A percentile compares a stretch with the other conserved stretches of the same genome.
phyloP scores from a whole-genome alignment of 2,113 vertebrate genomes.

The Mesembrinibis cayennensis region DNA sequence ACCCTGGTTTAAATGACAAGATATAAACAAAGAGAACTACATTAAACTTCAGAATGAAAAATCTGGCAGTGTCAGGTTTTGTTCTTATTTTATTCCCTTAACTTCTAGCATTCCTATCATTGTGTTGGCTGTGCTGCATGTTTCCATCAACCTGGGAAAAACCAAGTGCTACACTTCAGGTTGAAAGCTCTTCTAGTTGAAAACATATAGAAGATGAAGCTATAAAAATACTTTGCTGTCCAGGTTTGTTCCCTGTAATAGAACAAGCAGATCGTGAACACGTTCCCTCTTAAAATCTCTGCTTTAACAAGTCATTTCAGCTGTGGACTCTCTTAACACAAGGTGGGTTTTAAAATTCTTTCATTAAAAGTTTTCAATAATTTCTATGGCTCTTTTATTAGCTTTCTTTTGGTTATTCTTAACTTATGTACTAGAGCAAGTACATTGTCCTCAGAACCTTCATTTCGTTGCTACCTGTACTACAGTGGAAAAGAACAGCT shows the following conservation, averaged over 20 bases:
- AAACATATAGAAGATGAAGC: background rate
- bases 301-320: background rate
- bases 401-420: background rate
- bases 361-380: background rate
- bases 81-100: background rate
- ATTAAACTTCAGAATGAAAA: background rate
- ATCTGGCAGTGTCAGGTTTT: background rate
- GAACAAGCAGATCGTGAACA: fast-evolving
- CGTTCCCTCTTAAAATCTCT: background rate
- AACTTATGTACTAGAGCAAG: background rate
- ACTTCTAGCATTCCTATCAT: background rate
- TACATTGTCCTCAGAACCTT: background rate
- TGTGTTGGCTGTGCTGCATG: fast-evolving
- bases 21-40: background rate
- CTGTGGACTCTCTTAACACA: background rate
- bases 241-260: background rate
- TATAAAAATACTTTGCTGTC: background rate
- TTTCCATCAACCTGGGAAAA: background rate
- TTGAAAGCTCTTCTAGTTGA: background rate
- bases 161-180: background rate
- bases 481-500: background rate
- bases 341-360: background rate
- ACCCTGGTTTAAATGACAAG: background rate
- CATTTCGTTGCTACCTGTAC: too few relatives aligned
- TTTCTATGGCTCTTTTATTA: background rate